Evolutionary conservation across 1,140 invertebrate species (phyloP).

Genomic region (Nautilus pompilius): DNA sequence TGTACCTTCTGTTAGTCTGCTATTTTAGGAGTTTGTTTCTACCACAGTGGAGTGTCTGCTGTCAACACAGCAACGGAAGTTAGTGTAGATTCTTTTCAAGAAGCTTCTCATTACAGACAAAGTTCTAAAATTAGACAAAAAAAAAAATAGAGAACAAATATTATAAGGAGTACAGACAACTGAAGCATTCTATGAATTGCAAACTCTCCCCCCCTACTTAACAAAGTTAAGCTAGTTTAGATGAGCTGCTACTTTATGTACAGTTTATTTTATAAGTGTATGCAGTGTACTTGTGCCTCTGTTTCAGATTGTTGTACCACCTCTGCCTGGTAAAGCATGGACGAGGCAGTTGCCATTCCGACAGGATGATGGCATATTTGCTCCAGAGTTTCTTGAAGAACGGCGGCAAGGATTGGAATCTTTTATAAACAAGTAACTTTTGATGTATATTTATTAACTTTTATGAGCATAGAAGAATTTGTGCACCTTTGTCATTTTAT

Average conservation of each 20-base stretch:
- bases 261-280: not conserved
- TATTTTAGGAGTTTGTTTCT: too few relatives aligned
- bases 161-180: not conserved
- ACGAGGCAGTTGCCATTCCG: constrained; percentile 97
- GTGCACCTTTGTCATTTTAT: too few relatives aligned
- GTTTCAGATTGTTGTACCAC: constrained; percentile 90
- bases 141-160: too few relatives aligned
- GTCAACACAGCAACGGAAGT: too few relatives aligned
- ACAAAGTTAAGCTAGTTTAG: not conserved
- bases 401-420: constrained; percentile 95
- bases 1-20: too few relatives aligned
- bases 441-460: too few relatives aligned
- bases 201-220: not conserved
- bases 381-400: constrained; percentile 99
- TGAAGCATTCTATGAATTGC: not conserved
- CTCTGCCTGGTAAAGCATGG: constrained; percentile 96
- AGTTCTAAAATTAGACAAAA: too few relatives aligned
- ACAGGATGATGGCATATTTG: constrained; percentile 98
- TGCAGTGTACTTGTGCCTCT: too few relatives aligned
- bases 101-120: too few relatives aligned
- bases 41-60: too few relatives aligned
- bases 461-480: too few relatives aligned
- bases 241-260: not conserved
- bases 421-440: constrained; percentile 89
- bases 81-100: too few relatives aligned